A percentile compares a stretch with the other conserved stretches of the same genome.
These are phyloP conservation scores for Hylaea fasciaria DNA, from an alignment of 2,888 invertebrate genomes.

Conservation along the genomic window DNA sequence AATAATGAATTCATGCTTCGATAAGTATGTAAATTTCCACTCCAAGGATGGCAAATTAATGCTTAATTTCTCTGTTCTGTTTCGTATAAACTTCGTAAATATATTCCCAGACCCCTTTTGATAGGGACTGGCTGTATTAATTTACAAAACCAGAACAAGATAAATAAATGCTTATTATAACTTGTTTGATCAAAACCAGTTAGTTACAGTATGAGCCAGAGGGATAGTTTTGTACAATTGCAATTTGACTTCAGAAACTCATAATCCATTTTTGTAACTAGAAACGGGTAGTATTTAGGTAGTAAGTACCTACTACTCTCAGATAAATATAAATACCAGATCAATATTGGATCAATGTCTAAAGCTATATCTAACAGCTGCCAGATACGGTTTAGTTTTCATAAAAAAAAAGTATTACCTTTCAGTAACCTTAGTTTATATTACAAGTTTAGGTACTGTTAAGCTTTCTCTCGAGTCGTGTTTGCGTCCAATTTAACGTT, in stretches of 20 bases:
- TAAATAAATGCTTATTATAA: slow-evolving; percentile 55
- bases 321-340: too few relatives aligned
- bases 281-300: too few relatives aligned
- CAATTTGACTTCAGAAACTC: background rate
- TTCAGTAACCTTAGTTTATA: background rate
- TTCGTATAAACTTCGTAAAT: slow-evolving; percentile 74
- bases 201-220: slow-evolving; percentile 7
- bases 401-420: too few relatives aligned
- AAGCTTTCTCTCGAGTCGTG: slow-evolving; percentile 31
- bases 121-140: slow-evolving; percentile 57
- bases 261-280: background rate
- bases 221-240: slow-evolving; percentile 4
- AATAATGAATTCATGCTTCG: slow-evolving; percentile 67
- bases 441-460: slow-evolving; percentile 12
- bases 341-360: too few relatives aligned
- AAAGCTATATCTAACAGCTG: too few relatives aligned
- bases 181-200: slow-evolving; percentile 38
- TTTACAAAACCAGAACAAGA: slow-evolving; percentile 56
- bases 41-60: slow-evolving; percentile 73
- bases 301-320: too few relatives aligned
- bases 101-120: slow-evolving; percentile 67
- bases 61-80: slow-evolving; percentile 74
- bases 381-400: too few relatives aligned
- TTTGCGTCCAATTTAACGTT: slow-evolving; percentile 55
- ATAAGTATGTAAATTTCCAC: slow-evolving; percentile 76